Conservation (phyloP, 2,888 invertebrate genomes). For the Lasioglossum zephyrum region DNA sequence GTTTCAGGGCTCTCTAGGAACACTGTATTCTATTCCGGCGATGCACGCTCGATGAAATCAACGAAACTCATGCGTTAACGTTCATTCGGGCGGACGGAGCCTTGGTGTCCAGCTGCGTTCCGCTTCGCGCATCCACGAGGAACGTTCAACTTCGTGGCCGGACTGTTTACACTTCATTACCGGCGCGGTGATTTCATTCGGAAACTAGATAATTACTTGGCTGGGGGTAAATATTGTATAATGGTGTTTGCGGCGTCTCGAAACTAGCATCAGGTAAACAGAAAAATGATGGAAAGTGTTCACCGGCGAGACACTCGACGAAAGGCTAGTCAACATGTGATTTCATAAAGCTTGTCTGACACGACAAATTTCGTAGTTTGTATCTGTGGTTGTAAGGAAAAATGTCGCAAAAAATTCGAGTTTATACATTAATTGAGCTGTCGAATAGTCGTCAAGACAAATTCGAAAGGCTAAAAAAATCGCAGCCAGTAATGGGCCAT, state of each 20-base stretch:
- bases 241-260: neutral
- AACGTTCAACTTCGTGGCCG: constrained; percentile 10
- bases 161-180: constrained; percentile 12
- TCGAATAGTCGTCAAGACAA: too few relatives aligned
- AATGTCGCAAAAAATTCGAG: too few relatives aligned
- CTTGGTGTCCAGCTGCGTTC: neutral
- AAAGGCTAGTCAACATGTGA: too few relatives aligned
- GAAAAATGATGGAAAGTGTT: neutral
- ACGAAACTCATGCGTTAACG: constrained; percentile 31
- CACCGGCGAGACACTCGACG: too few relatives aligned
- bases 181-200: neutral
- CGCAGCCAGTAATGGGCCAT: too few relatives aligned
- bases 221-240: neutral
- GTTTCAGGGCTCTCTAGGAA: constrained; percentile 8
- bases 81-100: neutral
- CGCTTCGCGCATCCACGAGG: neutral
- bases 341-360: too few relatives aligned
- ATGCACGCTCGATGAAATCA: neutral
- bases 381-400: too few relatives aligned
- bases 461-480: too few relatives aligned
- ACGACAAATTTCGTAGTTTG: too few relatives aligned
- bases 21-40: constrained; percentile 14
- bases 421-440: too few relatives aligned
- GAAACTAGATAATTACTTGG: neutral
- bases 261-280: too few relatives aligned